Evolutionary conservation across 53 echinoderm and acorn worm genomes (phyloP).

Genomic region (Actinopyga echinites): DNA sequence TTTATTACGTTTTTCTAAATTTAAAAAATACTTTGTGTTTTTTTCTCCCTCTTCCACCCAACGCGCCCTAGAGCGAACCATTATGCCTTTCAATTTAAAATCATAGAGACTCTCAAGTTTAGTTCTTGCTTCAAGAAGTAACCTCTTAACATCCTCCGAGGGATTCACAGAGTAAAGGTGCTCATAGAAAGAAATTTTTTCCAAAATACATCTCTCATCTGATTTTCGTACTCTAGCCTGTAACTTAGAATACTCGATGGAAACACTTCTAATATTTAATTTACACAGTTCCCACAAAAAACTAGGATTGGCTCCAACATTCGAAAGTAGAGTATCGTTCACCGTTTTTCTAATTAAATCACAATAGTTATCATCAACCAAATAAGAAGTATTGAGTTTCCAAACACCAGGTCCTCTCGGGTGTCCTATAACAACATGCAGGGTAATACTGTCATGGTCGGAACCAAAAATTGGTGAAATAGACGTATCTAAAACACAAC

Average conservation of each 20-base stretch:
- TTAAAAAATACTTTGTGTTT: no score
- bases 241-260: no score
- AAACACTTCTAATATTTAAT: no score
- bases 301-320: background rate
- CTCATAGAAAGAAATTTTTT: background rate
- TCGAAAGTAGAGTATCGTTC: background rate
- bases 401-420: background rate
- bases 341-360: background rate
- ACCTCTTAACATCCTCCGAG: no score
- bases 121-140: background rate
- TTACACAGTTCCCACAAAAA: background rate
- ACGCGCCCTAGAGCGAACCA: no score
- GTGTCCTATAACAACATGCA: no score
- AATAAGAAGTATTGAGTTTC: background rate
- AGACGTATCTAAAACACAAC: background rate
- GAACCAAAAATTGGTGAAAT: conserved; percentile 14
- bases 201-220: background rate
- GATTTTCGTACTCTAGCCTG: no score
- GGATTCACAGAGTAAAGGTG: background rate
- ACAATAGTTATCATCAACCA: no score
- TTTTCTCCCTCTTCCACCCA: background rate
- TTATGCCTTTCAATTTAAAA: no score
- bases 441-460: no score
- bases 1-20: background rate
- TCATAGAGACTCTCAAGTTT: no score